Percentiles rank a stretch among this genome's conserved stretches.
phyloP scores from a whole-genome alignment of 1,140 invertebrate species.

The Nylanderia fulva region DNA sequence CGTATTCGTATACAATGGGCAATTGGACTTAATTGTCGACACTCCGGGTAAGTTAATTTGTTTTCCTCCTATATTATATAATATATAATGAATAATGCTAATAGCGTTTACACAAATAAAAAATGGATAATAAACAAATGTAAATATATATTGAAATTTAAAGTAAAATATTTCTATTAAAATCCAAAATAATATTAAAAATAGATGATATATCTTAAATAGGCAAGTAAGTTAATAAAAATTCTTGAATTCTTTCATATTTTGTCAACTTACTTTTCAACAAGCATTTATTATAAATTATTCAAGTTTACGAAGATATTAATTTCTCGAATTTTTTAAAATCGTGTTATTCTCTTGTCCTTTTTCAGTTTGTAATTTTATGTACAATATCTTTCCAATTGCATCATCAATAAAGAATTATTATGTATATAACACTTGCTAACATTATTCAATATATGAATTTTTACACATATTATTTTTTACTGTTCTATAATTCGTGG shows the following conservation, averaged over 20 bases:
- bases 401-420: not conserved
- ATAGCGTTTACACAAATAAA: no score
- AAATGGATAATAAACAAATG: no score
- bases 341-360: not conserved
- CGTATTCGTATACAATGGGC: conserved; percentile 90
- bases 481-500: not conserved
- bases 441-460: not conserved
- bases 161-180: no score
- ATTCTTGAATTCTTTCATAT: no score
- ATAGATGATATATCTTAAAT: no score
- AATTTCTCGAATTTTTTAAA: not conserved
- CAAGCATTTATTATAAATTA: not conserved
- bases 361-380: not conserved
- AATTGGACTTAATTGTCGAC: conserved; percentile 91
- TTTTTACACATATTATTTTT: not conserved
- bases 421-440: not conserved
- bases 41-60: conserved; percentile 86
- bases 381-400: not conserved
- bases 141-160: no score
- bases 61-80: not conserved
- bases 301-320: not conserved
- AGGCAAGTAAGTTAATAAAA: no score
- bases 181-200: no score
- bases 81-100: no score
- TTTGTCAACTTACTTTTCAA: no score